Base-by-base conservation (phyloP, 2,113 vertebrate species). In the Paralichthys olivaceus region DNA sequence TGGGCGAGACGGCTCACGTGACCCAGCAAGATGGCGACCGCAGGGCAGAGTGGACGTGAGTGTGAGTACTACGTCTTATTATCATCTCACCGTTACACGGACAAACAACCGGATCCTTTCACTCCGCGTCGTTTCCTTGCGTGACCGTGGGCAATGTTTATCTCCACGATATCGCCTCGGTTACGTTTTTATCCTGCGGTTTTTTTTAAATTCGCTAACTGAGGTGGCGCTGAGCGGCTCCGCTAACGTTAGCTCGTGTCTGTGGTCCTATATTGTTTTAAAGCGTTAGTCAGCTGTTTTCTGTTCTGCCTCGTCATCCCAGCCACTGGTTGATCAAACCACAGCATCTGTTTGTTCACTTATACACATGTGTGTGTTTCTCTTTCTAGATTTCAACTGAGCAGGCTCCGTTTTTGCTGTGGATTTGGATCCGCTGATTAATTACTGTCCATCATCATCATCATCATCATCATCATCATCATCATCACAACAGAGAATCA, bases 11-110 rank as follows among this genome's bases (percentile, higher is more conserved):
- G 55, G 79, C 2, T 84, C 92, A 92, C 85, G 91, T 93, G 91
- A 91, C 80, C 6, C 25, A 75, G 56, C 85, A 93, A 71, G 85
- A 93, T 93, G 92, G 92, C 92, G 89, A 78, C 87, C 51, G 55
- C 78, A 74, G 58, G 62, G 87, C 69, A 82, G 90, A 79, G 85
- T 87, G 80, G 83, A 78, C 72, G 57, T 78, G 81, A 79, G 32
- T 68, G 90, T 88, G 79, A 90, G 88, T 90, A 49, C 45, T 62
- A 23, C 45, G 70, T 81, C 74, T 78, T 77, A 78, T 82, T 68
- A 1, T 49, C 19, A 78, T 77, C 83, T 49, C 43, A 60, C 78
- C 43, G 47, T 70, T 74, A 32, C 2, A 37, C 53, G 17, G 15
- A 58, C 51, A 37, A 26, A 40, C 37, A 45, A 4, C 7, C 23